Percentiles rank a stretch among this genome's conserved stretches.
Evolutionary conservation across 2,113 vertebrate genomes (phyloP).

Genomic region (Mugil cephalus): DNA sequence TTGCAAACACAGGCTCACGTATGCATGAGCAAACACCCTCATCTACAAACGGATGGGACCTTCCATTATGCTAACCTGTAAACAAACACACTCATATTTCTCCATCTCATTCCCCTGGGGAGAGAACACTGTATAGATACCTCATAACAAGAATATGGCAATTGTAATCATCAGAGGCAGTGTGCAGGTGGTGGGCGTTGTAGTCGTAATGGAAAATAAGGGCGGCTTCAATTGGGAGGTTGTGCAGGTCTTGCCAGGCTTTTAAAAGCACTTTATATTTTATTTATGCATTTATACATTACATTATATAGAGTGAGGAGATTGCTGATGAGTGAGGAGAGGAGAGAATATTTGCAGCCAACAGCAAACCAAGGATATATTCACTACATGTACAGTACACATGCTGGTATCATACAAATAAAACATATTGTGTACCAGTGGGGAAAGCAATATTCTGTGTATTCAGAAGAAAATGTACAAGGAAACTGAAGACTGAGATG

Average conservation of each 20-base stretch:
- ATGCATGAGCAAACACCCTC: conserved; percentile 58
- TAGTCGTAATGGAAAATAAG: conserved; percentile 50
- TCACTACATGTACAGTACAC: background rate
- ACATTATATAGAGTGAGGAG: conserved; percentile 41
- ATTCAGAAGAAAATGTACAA: conserved; percentile 4
- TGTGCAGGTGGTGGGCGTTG: conserved; percentile 55
- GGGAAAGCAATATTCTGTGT: background rate
- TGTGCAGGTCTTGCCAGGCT: conserved; percentile 22
- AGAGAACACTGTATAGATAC: conserved; percentile 47
- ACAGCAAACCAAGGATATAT: conserved; percentile 1
- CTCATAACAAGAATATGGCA: conserved; percentile 60
- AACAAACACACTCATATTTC: conserved; percentile 59
- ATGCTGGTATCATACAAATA: background rate
- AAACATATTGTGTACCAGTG: background rate
- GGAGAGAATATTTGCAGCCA: conserved; percentile 34
- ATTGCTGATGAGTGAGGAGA: conserved; percentile 53
- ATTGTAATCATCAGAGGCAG: conserved; percentile 52
- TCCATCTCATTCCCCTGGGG: conserved; percentile 51
- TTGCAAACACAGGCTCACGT: conserved; percentile 30
- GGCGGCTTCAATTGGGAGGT: conserved; percentile 6
- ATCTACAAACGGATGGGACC: conserved; percentile 57
- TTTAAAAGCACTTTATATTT: conserved; percentile 48
- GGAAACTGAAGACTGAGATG: conserved; percentile 2
- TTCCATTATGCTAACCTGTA: conserved; percentile 66
- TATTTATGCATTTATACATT: conserved; percentile 18